These are phyloP conservation scores for Calliopsis andreniformis DNA, from an alignment of 1,140 invertebrate genomes.

Conservation along the genomic window DNA sequence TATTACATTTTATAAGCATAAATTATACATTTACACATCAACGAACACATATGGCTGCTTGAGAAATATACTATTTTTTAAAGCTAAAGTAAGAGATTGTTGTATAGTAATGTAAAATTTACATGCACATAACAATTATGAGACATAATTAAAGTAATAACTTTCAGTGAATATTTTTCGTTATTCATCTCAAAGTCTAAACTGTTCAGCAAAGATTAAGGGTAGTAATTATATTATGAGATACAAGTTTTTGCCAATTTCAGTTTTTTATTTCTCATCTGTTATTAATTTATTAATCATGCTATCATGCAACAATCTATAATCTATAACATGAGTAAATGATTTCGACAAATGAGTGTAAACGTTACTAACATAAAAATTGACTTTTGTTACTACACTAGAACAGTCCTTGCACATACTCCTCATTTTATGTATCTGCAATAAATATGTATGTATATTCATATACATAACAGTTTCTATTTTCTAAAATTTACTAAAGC, in stretches of 20 bases:
- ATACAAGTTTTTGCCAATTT: background rate
- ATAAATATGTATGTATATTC: background rate
- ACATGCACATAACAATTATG: background rate
- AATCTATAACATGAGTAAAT: slow-evolving; percentile 1
- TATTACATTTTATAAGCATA: slow-evolving; percentile 10
- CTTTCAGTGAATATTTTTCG: background rate
- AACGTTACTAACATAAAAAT: background rate
- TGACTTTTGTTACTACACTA: background rate
- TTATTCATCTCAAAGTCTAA: too few species aligned
- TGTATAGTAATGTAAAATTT: background rate
- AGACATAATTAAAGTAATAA: background rate
- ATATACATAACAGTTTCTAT: slow-evolving; percentile 18
- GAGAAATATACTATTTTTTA: slow-evolving; percentile 8
- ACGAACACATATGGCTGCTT: background rate
- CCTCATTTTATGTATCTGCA: background rate
- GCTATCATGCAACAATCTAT: background rate
- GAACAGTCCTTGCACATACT: background rate
- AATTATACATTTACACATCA: background rate
- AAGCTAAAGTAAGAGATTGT: background rate
- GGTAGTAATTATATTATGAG: background rate
- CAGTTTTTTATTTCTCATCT: slow-evolving; percentile 26
- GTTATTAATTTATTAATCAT: slow-evolving; percentile 1
- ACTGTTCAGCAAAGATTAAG: background rate
- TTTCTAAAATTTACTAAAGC: slow-evolving; percentile 3
- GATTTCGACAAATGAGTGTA: background rate